Evolutionary conservation across 1,140 invertebrate species (phyloP), one percentile per base, ranked within the genome.

Genomic region (Kradibia gibbosae): DNA sequence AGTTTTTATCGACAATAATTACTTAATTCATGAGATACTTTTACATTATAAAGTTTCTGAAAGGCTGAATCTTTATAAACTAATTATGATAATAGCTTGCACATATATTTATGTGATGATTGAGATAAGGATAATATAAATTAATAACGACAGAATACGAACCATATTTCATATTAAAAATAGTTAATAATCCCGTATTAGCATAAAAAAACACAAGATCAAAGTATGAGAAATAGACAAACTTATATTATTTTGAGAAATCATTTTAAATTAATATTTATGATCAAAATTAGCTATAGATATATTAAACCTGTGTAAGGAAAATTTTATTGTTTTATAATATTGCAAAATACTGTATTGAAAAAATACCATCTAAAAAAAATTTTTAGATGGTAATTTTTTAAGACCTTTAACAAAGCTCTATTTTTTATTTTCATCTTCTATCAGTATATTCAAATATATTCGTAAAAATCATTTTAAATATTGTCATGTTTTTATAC

Each of bases 371-470:
- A 17, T 25, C n/a, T 3, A 57, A 57, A 11, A 25, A 57, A 57
- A 60, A 60, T n/a, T n/a, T n/a, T n/a, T n/a, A 76, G 45, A 81
- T 81, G 76, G 80, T 81, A 81, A 81, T 77, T 81, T 81, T n/a
- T 71, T 50, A 75, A 81, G 80, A 53, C 65, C 60, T 28, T 73
- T 76, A 65, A 65, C 65, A 60, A 76, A 77, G 72, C 65, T 81
- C 55, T 48, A 25, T 75, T 75, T 81, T 81, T 81, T 80, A 55
- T 74, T 50, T 62, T 28, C 39, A 20, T 42, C 42, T 13, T 20
- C 15, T 48, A 42, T 22, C 79, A 67, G 67, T 80, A 57, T 25
- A 25, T 70, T 22, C 50, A 25, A 28, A 48, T 72, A 31, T 39
- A 81, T 75, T 42, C 72, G 60, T 60, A 17, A 55, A 71, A 28